phyloP scores from a whole-genome alignment of 2,797 vertebrate genomes.

The Crossoptilon crossoptilon region DNA sequence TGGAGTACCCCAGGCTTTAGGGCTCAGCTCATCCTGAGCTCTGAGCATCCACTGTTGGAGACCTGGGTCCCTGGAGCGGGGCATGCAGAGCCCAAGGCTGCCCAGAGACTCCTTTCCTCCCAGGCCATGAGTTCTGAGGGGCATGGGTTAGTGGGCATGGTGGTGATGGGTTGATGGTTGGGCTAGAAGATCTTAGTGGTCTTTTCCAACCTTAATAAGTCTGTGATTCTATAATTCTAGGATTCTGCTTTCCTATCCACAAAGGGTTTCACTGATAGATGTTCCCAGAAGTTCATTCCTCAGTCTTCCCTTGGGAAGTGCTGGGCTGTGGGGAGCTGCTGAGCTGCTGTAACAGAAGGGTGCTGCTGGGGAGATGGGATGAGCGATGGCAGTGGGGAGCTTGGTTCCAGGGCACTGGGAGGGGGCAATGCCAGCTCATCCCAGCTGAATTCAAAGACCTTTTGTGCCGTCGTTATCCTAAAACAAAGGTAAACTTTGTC shows the following conservation, averaged over 20 bases:
- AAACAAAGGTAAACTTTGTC: background rate
- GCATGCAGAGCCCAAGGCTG: background rate
- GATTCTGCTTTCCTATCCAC: fast-evolving
- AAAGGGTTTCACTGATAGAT: background rate
- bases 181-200: too few species aligned
- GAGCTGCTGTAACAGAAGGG: background rate
- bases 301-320: background rate
- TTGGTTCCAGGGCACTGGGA: fast-evolving
- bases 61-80: fast-evolving
- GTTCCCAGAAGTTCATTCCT: background rate
- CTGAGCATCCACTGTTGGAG: background rate
- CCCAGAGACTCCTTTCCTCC: background rate
- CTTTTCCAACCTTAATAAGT: too few species aligned
- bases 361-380: too few species aligned
- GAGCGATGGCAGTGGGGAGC: background rate
- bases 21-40: fast-evolving
- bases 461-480: background rate
- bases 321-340: background rate
- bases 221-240: too few species aligned
- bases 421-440: background rate
- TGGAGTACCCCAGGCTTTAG: background rate
- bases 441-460: background rate
- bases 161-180: too few species aligned
- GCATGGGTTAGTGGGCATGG: too few species aligned
- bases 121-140: background rate